Conservation (phyloP, 1,140 invertebrate genomes). For the Venturia canescens region DNA sequence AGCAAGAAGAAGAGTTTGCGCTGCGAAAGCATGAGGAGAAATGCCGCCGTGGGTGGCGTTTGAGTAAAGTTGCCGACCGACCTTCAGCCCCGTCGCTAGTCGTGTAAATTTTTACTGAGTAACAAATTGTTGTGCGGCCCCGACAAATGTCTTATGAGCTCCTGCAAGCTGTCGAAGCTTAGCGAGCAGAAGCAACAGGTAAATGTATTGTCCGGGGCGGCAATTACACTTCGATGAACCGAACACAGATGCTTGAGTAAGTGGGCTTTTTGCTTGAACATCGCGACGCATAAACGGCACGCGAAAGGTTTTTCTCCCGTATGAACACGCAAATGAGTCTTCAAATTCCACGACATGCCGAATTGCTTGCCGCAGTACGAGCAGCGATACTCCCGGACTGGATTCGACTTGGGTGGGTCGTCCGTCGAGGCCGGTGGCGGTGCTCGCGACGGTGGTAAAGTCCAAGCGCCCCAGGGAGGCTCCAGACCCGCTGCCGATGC, state of each 20-base stretch:
- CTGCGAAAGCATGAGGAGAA: too few species aligned
- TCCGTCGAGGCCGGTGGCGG: constrained; percentile 78
- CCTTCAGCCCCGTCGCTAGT: constrained; percentile 74
- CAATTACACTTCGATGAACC: constrained; percentile 90
- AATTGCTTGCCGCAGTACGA: constrained; percentile 93
- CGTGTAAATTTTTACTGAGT: constrained; percentile 90
- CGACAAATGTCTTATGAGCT: constrained; percentile 89
- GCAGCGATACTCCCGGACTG: constrained; percentile 88
- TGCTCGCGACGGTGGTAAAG: constrained; percentile 80
- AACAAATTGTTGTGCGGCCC: constrained; percentile 91
- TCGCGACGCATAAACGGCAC: constrained; percentile 89
- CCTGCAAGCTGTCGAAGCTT: constrained; percentile 88
- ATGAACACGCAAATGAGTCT: constrained; percentile 90
- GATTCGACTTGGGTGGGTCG: constrained; percentile 77
- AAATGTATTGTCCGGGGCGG: constrained; percentile 83
- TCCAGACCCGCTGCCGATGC: constrained; percentile 74
- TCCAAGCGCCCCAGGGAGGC: constrained; percentile 83
- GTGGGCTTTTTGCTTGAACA: constrained; percentile 93
- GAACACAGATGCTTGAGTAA: constrained; percentile 90
- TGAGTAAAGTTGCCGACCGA: constrained; percentile 50
- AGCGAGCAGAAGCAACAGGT: constrained; percentile 92
- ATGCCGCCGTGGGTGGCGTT: neutral
- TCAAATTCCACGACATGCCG: constrained; percentile 93
- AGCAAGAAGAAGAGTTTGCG: too few species aligned
- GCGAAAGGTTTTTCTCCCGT: constrained; percentile 93